These are phyloP conservation scores for Mastigias papua DNA, from an alignment of 30 jellyfish, hydroid and myxozoan genomes.

Conservation along the genomic window DNA sequence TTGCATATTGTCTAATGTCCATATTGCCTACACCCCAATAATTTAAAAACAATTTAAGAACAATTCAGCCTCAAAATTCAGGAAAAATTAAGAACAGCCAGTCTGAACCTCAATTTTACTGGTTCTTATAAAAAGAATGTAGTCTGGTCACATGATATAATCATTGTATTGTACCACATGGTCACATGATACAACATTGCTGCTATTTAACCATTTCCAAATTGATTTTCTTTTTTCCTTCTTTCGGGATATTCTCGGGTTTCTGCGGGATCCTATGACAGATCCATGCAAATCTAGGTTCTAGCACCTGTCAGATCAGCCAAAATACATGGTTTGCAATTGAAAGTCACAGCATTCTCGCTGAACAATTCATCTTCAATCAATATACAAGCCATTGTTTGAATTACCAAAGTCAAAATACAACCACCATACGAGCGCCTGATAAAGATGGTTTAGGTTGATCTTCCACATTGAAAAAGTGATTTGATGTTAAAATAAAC, in stretches of 20 bases:
- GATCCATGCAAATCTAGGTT: neutral
- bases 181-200: too few species aligned
- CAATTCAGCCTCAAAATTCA: too few species aligned
- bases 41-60: too few species aligned
- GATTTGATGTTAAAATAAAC: neutral
- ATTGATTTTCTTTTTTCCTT: too few species aligned
- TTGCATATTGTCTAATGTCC: too few species aligned
- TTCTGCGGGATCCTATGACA: neutral
- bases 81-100: too few species aligned
- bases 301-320: neutral
- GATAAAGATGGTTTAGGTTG: neutral
- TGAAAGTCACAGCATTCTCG: neutral
- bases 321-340: neutral
- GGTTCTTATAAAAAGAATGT: too few species aligned
- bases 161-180: too few species aligned
- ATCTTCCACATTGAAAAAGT: neutral
- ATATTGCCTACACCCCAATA: too few species aligned
- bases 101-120: too few species aligned
- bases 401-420: neutral
- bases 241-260: neutral
- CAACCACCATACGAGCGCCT: neutral
- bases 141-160: too few species aligned
- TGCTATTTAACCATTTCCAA: too few species aligned
- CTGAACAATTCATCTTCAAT: neutral
- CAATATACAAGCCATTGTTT: neutral